These are phyloP conservation scores for Dolomedes plantarius DNA, from an alignment of 2,888 invertebrate species.

Conservation along the genomic window DNA sequence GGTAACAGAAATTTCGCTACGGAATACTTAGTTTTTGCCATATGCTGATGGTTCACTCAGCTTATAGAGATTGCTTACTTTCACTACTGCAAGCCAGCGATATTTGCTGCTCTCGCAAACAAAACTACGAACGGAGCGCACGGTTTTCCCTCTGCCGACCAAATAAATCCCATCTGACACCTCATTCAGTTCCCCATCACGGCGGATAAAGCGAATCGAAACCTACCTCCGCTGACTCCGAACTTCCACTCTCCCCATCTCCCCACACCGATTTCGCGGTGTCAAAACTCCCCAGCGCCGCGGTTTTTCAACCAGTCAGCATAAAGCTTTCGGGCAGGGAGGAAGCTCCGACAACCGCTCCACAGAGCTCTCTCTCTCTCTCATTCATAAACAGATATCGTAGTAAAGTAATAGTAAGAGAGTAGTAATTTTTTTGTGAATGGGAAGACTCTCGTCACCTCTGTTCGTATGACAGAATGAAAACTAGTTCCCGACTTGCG, in stretches of 20 bases:
- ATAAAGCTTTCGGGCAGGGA: not conserved
- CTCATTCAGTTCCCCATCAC: not conserved
- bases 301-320: constrained; percentile 24
- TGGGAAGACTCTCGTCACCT: not conserved
- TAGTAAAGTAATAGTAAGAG: constrained; percentile 15
- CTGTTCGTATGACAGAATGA: not conserved
- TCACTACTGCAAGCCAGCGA: no score
- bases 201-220: not conserved
- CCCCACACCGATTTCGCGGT: not conserved
- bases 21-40: no score
- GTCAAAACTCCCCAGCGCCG: constrained; percentile 9
- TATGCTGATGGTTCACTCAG: no score
- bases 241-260: not conserved
- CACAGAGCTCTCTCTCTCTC: not conserved
- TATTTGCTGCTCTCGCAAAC: no score
- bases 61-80: no score
- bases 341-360: constrained; percentile 3
- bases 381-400: not conserved
- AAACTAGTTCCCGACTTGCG: not conserved
- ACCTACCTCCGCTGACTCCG: not conserved
- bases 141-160: no score
- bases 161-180: not conserved
- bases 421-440: not conserved
- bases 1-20: no score
- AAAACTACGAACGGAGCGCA: no score